These are phyloP conservation scores for Oreochromis niloticus DNA, from an alignment of 2,113 vertebrate species.

Conservation along the genomic window DNA sequence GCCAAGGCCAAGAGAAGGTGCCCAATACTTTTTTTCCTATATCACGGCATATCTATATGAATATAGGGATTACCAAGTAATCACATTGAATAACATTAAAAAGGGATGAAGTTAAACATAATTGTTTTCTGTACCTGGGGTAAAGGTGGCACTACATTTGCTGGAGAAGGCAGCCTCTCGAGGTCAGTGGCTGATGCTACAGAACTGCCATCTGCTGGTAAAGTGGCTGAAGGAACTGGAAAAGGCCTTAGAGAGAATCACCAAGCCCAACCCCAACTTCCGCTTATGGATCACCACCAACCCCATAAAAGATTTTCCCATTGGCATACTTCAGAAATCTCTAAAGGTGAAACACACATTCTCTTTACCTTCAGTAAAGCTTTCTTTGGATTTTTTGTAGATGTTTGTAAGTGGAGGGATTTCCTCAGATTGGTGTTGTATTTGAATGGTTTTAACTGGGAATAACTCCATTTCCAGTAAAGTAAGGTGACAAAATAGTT, in stretches of 20 bases:
- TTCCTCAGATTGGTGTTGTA: background rate
- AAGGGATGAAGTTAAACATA: background rate
- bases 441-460: background rate
- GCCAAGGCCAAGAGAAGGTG: constrained; percentile 96
- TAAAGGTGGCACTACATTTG: constrained; percentile 85
- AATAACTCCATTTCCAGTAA: background rate
- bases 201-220: constrained; percentile 94
- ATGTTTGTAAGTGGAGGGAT: background rate
- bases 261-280: constrained; percentile 83
- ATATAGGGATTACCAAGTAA: background rate
- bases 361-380: background rate
- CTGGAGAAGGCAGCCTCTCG: constrained; percentile 74
- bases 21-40: background rate
- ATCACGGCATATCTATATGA: background rate
- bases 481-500: background rate
- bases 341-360: constrained; percentile 79
- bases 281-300: constrained; percentile 97
- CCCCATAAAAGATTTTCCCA: constrained; percentile 85
- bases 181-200: constrained; percentile 93
- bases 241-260: constrained; percentile 84
- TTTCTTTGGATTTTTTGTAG: background rate
- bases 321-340: constrained; percentile 91
- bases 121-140: background rate
- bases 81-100: background rate
- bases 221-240: constrained; percentile 90